phyloP scores from a whole-genome alignment of 1,140 invertebrate species.

The Periplaneta americana region DNA sequence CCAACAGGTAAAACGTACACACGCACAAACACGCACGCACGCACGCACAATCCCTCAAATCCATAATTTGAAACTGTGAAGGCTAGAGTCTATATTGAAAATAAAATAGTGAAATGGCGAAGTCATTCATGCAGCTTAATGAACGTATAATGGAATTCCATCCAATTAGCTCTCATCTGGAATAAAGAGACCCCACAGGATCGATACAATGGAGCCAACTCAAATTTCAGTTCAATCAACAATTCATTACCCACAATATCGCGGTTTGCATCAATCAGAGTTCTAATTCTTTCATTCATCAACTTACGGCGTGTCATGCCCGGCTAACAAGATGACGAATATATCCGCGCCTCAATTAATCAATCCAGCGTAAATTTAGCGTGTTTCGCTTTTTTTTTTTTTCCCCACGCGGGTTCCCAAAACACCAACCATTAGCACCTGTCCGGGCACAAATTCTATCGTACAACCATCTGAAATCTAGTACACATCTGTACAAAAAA shows the following conservation, averaged over 20 bases:
- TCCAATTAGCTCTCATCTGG: neutral
- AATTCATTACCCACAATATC: neutral
- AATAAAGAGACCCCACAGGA: neutral
- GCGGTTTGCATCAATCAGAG: neutral
- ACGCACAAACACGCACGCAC: neutral
- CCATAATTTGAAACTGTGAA: neutral
- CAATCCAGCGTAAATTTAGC: too few species aligned
- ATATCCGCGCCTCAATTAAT: too few species aligned
- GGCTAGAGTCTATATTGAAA: neutral
- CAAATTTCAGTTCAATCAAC: neutral
- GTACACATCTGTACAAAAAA: too few species aligned
- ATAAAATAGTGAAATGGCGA: neutral
- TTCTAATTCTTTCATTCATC: neutral
- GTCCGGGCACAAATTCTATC: neutral
- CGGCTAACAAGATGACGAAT: too few species aligned
- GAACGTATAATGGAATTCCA: neutral
- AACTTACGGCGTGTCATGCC: neutral
- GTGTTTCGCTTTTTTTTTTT: too few species aligned
- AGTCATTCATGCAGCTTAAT: neutral
- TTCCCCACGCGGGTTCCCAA: too few species aligned
- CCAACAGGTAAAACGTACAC: neutral
- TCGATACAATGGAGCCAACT: neutral
- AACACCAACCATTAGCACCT: too few species aligned
- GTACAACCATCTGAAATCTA: neutral
- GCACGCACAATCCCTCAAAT: neutral